Percentiles rank a stretch among this genome's conserved stretches.
Evolutionary conservation across 92 coral and sea anemone species (phyloP).

Genomic region (Parazoanthus darwini): DNA sequence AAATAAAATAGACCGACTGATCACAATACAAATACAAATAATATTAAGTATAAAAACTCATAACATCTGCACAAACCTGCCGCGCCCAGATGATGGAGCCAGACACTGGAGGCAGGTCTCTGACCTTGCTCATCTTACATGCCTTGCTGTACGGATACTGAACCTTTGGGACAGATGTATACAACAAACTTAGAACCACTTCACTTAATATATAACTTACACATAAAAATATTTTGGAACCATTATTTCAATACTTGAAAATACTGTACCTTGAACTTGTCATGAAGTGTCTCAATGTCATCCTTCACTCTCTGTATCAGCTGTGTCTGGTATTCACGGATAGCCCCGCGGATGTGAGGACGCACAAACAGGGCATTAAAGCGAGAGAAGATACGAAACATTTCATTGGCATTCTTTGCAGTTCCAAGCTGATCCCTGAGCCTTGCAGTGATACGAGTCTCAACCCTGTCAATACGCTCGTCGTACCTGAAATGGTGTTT

Average conservation of each 20-base stretch:
- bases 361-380: conserved; percentile 98
- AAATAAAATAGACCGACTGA: not conserved
- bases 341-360: conserved; percentile 97
- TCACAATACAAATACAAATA: not conserved
- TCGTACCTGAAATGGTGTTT: conserved; percentile 71
- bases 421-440: conserved; percentile 96
- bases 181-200: no score
- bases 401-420: conserved; percentile 98
- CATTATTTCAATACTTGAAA: no score
- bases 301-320: conserved; percentile 97
- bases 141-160: conserved; percentile 98
- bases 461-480: conserved; percentile 97
- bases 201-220: no score
- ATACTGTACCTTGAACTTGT: conserved; percentile 87
- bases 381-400: conserved; percentile 97
- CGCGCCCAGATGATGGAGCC: conserved; percentile 99
- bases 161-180: conserved; percentile 57
- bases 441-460: conserved; percentile 96
- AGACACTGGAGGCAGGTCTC: conserved; percentile 98
- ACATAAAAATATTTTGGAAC: no score
- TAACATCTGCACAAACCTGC: conserved; percentile 54
- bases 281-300: conserved; percentile 96
- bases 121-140: conserved; percentile 96
- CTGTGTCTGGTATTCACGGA: conserved; percentile 99
- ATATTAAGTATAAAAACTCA: not conserved